Conservation (phyloP, 2,113 vertebrate species). For the Notarius lentiginosus region DNA sequence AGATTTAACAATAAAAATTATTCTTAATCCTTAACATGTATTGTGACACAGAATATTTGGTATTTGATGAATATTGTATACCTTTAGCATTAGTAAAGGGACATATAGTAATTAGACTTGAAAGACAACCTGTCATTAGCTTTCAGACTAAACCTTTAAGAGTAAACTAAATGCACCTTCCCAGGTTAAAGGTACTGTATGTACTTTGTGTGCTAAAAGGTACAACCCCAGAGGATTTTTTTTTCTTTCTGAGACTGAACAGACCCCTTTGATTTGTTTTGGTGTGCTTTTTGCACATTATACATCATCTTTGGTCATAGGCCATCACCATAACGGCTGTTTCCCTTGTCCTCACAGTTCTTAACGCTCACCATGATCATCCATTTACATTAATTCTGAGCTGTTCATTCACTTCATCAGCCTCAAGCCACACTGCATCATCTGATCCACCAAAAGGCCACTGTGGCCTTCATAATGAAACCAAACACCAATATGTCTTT, state of each 20-base stretch:
- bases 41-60: background rate
- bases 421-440: slow-evolving; percentile 42
- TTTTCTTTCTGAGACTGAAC: background rate
- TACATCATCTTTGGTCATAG: background rate
- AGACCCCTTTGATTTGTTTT: background rate
- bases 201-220: background rate
- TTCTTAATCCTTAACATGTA: background rate
- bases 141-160: background rate
- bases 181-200: background rate
- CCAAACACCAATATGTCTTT: slow-evolving; percentile 36
- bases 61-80: background rate
- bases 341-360: background rate
- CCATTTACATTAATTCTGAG: slow-evolving; percentile 27
- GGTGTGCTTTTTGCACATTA: background rate
- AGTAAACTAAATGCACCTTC: background rate
- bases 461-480: slow-evolving; percentile 42
- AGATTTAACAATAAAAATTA: background rate
- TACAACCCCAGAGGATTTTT: background rate
- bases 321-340: background rate
- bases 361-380: slow-evolving; percentile 11
- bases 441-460: slow-evolving; percentile 33
- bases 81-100: background rate
- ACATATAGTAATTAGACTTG: background rate
- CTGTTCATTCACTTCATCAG: slow-evolving; percentile 20
- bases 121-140: background rate